Percentiles rank a stretch among this genome's conserved stretches.
These are phyloP conservation scores for Drosophila basisetae DNA, from an alignment of 2,888 invertebrate species.

Conservation along the genomic window DNA sequence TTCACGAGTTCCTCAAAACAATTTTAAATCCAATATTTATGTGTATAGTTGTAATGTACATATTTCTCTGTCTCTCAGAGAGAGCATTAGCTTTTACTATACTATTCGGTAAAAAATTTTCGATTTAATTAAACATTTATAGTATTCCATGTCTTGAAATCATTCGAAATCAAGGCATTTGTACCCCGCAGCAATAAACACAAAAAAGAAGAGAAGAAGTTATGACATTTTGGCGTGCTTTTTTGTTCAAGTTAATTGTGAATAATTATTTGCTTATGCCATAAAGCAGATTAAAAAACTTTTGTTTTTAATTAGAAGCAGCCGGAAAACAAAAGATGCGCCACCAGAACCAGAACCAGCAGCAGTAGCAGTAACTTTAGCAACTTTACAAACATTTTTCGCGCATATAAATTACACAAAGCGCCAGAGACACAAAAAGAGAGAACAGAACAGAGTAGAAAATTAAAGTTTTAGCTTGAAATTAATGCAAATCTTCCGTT, in stretches of 20 bases:
- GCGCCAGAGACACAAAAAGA: slow-evolving; percentile 43
- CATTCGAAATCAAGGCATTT: slow-evolving; percentile 8
- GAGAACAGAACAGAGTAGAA: slow-evolving; percentile 32
- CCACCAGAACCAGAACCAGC: slow-evolving; percentile 34
- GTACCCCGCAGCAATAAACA: slow-evolving; percentile 9
- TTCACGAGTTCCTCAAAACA: slow-evolving; percentile 6
- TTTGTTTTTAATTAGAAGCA: slow-evolving; percentile 78
- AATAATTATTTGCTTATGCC: slow-evolving; percentile 77
- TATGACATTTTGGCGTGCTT: slow-evolving; percentile 50
- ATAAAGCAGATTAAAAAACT: slow-evolving; percentile 80
- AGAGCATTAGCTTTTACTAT: background rate
- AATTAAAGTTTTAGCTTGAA: slow-evolving; percentile 61
- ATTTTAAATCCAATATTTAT: background rate
- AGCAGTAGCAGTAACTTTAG: slow-evolving; percentile 48
- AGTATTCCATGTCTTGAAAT: background rate
- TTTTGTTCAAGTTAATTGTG: slow-evolving; percentile 67
- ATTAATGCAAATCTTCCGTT: slow-evolving; percentile 67
- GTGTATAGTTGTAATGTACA: background rate
- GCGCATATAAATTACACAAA: slow-evolving; percentile 72
- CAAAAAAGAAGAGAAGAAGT: slow-evolving; percentile 23
- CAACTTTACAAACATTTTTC: slow-evolving; percentile 69
- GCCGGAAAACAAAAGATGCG: slow-evolving; percentile 66
- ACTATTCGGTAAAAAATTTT: background rate
- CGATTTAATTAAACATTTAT: background rate
- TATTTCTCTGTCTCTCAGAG: background rate